Conservation (phyloP, 2,797 vertebrate genomes). For the Ataeniobius toweri region DNA sequence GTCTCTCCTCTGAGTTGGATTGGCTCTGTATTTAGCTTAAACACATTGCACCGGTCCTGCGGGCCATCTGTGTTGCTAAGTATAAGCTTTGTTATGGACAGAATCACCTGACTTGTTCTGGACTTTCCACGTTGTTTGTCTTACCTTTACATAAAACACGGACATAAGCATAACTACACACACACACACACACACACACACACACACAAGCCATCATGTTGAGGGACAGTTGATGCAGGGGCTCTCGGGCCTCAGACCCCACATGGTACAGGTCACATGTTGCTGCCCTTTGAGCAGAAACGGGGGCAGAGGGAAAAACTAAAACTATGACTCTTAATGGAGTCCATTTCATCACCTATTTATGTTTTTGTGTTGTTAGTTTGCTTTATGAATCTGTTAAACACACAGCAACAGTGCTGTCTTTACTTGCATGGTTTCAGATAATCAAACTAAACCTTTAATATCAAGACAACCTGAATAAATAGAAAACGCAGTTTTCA, state of each 20-base stretch:
- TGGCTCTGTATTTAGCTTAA: slow-evolving; percentile 62
- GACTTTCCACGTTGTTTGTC: slow-evolving; percentile 45
- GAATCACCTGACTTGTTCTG: slow-evolving; percentile 60
- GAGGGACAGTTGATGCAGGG: slow-evolving; percentile 46
- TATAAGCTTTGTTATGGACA: slow-evolving; percentile 65
- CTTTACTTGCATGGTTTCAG: background rate
- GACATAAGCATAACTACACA: slow-evolving; percentile 22
- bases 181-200: slow-evolving; percentile 20
- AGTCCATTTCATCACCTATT: slow-evolving; percentile 19
- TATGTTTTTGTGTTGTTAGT: slow-evolving; percentile 2
- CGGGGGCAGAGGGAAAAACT: slow-evolving; percentile 18
- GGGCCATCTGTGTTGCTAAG: slow-evolving; percentile 61
- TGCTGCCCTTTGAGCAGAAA: slow-evolving; percentile 56
- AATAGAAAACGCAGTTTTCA: too few relatives aligned
- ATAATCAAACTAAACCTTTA: background rate
- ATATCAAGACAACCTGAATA: background rate
- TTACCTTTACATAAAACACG: slow-evolving; percentile 55
- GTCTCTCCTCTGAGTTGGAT: slow-evolving; percentile 38
- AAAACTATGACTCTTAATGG: slow-evolving; percentile 24
- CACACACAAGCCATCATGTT: slow-evolving; percentile 33
- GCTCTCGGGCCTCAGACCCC: slow-evolving; percentile 36
- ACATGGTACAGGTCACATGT: slow-evolving; percentile 60
- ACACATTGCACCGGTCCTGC: slow-evolving; percentile 59
- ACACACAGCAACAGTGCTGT: slow-evolving; percentile 22
- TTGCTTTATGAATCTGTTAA: slow-evolving; percentile 1